Evolutionary conservation across 2,797 vertebrate genomes (phyloP).

Genomic region (Mus minutoides): DNA sequence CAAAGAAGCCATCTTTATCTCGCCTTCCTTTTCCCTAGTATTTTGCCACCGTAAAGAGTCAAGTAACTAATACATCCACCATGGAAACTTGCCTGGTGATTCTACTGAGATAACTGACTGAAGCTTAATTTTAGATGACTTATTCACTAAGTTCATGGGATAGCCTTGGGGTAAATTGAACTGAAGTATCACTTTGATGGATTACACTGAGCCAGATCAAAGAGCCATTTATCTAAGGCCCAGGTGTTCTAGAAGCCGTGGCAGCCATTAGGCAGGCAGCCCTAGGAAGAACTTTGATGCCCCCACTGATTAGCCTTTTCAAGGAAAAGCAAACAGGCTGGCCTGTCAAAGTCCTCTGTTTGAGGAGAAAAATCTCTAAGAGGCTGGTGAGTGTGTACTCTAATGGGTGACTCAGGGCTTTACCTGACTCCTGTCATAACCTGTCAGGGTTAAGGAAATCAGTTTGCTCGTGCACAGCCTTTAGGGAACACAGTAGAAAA

Average conservation of each 20-base stretch:
- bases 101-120: conserved; percentile 26
- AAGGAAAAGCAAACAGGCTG: neutral
- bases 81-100: neutral
- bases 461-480: neutral
- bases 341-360: conserved; percentile 30
- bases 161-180: conserved; percentile 50
- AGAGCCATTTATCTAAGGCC: conserved; percentile 57
- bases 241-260: conserved; percentile 58
- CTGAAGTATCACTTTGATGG: conserved; percentile 63
- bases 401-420: conserved; percentile 24
- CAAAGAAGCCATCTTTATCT: neutral
- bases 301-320: conserved; percentile 53
- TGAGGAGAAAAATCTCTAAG: conserved; percentile 54
- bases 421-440: neutral
- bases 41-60: neutral
- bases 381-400: conserved; percentile 26
- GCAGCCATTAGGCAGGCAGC: conserved; percentile 52
- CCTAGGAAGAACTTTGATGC: conserved; percentile 46
- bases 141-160: conserved; percentile 29
- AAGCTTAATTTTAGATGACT: conserved; percentile 50
- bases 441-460: conserved; percentile 39
- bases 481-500: conserved; percentile 34
- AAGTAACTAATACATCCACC: neutral
- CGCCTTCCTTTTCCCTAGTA: too few relatives aligned
- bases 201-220: conserved; percentile 68